A percentile compares a stretch with the other conserved stretches of the same genome.
phyloP scores from a whole-genome alignment of 2,888 invertebrate genomes.

The Hermaeophaga mercurialis region DNA sequence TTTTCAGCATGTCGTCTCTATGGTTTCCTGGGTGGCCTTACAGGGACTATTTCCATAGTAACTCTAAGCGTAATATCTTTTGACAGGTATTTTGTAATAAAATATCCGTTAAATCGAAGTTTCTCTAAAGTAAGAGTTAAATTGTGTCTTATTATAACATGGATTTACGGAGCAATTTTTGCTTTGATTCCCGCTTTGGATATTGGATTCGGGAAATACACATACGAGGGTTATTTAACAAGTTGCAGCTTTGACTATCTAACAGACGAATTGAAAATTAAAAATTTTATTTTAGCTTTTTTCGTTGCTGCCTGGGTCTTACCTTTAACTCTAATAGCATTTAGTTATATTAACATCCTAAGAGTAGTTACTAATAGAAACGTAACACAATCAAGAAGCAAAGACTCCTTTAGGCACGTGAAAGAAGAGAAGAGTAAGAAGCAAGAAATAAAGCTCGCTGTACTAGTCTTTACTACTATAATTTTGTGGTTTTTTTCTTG shows the following conservation, averaged over 20 bases:
- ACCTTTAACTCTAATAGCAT: constrained; percentile 73
- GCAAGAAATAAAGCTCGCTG: constrained; percentile 74
- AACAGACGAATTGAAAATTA: constrained; percentile 65
- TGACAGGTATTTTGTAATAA: constrained; percentile 83
- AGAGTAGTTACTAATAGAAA: constrained; percentile 61
- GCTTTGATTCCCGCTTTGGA: constrained; percentile 72
- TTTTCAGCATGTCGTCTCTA: constrained; percentile 76
- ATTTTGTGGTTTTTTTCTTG: constrained; percentile 78
- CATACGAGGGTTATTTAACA: constrained; percentile 83
- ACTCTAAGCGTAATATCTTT: constrained; percentile 80
- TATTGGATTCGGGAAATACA: constrained; percentile 75
- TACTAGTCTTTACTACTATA: constrained; percentile 71
- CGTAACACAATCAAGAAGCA: constrained; percentile 1
- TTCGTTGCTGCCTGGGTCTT: constrained; percentile 77
- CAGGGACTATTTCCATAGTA: constrained; percentile 81
- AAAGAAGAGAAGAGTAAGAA: constrained; percentile 69
- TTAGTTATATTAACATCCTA: constrained; percentile 75
- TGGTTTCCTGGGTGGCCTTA: constrained; percentile 80
- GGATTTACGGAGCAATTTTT: constrained; percentile 76
- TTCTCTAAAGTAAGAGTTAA: constrained; percentile 68
- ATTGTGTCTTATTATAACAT: constrained; percentile 65
- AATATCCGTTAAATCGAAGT: constrained; percentile 73
- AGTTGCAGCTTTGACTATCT: constrained; percentile 88
- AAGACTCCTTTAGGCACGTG: constrained; percentile 61
- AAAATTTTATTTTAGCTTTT: constrained; percentile 74